Percentiles rank a stretch among this genome's conserved stretches.
Evolutionary conservation across 2,797 vertebrate genomes (phyloP).

Genomic region (Lithobates pipiens): DNA sequence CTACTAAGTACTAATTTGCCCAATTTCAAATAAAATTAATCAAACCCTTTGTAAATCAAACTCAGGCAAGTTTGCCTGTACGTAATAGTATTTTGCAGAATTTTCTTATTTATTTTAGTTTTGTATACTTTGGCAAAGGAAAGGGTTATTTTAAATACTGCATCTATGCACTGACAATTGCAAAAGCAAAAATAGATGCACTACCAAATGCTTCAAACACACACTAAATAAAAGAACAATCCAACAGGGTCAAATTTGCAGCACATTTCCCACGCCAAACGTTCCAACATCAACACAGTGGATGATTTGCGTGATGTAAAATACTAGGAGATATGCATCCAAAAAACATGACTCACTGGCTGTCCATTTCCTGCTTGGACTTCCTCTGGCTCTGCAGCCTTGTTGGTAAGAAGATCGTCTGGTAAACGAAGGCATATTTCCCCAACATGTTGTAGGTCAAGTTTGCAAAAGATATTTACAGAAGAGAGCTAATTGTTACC

Average conservation of each 20-base stretch:
- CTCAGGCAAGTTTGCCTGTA: too few species aligned
- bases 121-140: too few species aligned
- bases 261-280: slow-evolving; percentile 74
- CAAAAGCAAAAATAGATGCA: not conserved
- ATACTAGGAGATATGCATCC: slow-evolving; percentile 69
- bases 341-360: slow-evolving; percentile 73
- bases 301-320: slow-evolving; percentile 72
- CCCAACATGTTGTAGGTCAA: slow-evolving; percentile 56
- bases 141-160: not conserved
- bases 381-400: slow-evolving; percentile 69
- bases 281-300: slow-evolving; percentile 77
- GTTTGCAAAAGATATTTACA: slow-evolving; percentile 58
- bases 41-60: too few species aligned
- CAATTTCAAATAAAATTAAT: too few species aligned
- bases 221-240: slow-evolving; percentile 64
- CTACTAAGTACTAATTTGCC: too few species aligned
- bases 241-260: slow-evolving; percentile 63
- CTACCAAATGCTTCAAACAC: slow-evolving; percentile 21
- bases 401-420: slow-evolving; percentile 57
- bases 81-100: too few species aligned
- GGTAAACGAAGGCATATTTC: slow-evolving; percentile 57
- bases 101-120: too few species aligned
- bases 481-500: slow-evolving; percentile 52
- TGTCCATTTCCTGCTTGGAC: slow-evolving; percentile 73
- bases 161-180: not conserved